Percentiles rank a stretch among this genome's conserved stretches.
Conservation (phyloP, 2,113 vertebrate genomes). For the Nesospiza acunhae region DNA sequence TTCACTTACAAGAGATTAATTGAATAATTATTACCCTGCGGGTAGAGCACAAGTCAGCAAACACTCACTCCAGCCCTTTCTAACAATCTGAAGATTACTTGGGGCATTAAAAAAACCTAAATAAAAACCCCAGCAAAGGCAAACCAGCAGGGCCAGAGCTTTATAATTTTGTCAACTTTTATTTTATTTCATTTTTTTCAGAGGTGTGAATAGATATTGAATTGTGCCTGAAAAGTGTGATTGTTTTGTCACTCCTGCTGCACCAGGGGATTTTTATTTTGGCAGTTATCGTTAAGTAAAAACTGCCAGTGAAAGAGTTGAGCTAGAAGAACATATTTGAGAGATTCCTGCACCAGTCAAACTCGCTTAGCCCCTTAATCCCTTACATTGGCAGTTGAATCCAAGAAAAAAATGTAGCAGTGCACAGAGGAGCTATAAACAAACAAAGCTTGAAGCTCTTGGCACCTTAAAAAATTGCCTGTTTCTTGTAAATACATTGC, state of each 20-base stretch:
- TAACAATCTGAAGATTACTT: not conserved
- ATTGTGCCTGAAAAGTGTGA: constrained; percentile 34
- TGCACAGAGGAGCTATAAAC: constrained; percentile 71
- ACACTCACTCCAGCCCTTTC: not conserved
- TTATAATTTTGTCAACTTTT: constrained; percentile 14
- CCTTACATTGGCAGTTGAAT: constrained; percentile 72
- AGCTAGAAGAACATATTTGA: constrained; percentile 56
- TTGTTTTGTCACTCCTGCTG: constrained; percentile 35
- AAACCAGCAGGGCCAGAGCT: not conserved
- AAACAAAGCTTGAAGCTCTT: constrained; percentile 65
- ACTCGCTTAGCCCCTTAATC: constrained; percentile 77
- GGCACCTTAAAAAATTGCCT: constrained; percentile 47
- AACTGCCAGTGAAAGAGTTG: constrained; percentile 66
- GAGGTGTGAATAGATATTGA: constrained; percentile 17
- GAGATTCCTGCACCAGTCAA: constrained; percentile 73
- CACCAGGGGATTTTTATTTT: constrained; percentile 21
- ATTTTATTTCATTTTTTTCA: not conserved
- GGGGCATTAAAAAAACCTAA: not conserved
- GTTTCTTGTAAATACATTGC: constrained; percentile 68
- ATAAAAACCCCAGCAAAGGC: not conserved
- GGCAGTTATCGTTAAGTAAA: constrained; percentile 68
- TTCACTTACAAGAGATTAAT: not conserved
- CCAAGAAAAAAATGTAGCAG: constrained; percentile 59
- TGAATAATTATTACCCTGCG: not conserved
- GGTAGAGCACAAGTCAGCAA: not conserved